phyloP scores from a whole-genome alignment of 1,140 invertebrate species.

The Thereuonema tuberculata region DNA sequence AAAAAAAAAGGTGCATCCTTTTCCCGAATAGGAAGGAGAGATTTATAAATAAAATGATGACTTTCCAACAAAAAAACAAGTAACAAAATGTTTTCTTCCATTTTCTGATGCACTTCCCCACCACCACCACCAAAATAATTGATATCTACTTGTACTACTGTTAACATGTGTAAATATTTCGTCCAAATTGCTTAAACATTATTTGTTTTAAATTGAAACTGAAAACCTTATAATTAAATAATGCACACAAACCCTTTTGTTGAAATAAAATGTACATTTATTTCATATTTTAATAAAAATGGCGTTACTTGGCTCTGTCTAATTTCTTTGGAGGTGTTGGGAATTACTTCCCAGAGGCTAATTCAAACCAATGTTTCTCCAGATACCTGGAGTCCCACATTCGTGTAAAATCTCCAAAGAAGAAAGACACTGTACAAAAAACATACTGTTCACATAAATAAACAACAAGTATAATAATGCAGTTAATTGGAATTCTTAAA shows the following conservation, averaged over 20 bases:
- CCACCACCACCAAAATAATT: no score
- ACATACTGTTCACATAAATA: not conserved
- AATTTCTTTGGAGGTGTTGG: conserved; percentile 4
- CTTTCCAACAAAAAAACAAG: no score
- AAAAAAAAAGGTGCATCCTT: no score
- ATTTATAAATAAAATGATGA: no score
- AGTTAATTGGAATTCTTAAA: no score
- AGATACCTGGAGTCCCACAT: not conserved
- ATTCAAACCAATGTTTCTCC: not conserved
- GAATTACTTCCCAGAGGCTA: not conserved
- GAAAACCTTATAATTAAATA: no score
- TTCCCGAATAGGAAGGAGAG: no score
- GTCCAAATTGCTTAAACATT: no score
- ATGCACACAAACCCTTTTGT: not conserved
- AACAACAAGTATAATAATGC: not conserved
- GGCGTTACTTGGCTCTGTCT: not conserved
- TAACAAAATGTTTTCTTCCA: no score
- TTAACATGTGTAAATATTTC: not conserved
- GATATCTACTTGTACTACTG: not conserved
- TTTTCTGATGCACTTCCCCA: no score
- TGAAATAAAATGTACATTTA: conserved; percentile 9
- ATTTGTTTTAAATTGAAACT: not conserved
- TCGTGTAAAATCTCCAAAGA: not conserved
- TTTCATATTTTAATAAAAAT: conserved; percentile 8
- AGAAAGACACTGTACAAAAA: conserved; percentile 6